Percentiles rank a stretch among this genome's conserved stretches.
phyloP scores from a whole-genome alignment of 2,888 invertebrate genomes.

The Schrankia costaestrigalis region DNA sequence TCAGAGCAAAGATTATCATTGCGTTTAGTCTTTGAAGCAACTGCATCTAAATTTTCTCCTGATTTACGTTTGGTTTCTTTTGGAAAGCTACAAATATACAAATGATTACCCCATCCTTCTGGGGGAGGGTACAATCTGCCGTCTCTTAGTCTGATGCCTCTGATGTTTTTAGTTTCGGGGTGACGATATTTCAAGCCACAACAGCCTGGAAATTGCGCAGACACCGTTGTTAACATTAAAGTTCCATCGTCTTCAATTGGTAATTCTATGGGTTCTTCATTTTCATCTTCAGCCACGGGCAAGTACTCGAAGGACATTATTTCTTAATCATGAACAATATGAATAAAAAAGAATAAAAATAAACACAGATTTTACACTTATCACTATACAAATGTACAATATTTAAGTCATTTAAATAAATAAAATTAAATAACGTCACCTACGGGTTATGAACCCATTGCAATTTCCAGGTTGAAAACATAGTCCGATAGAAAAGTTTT shows the following conservation, averaged over 20 bases:
- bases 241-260: conserved; percentile 98
- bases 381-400: conserved; percentile 75
- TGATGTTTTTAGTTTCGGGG: conserved; percentile 93
- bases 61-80: conserved; percentile 97
- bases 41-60: conserved; percentile 92
- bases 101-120: conserved; percentile 91
- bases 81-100: conserved; percentile 91
- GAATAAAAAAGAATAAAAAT: conserved; percentile 64
- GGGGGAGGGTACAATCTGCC: conserved; percentile 94
- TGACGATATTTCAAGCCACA: conserved; percentile 98
- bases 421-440: conserved; percentile 77
- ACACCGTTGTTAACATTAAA: conserved; percentile 93
- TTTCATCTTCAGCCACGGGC: conserved; percentile 98
- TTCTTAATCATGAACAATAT: conserved; percentile 74
- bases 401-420: conserved; percentile 73
- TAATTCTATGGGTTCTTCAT: conserved; percentile 97
- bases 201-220: conserved; percentile 97
- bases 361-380: conserved; percentile 72
- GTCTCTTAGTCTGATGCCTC: conserved; percentile 95
- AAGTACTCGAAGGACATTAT: conserved; percentile 84
- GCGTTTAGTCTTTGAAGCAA: conserved; percentile 94
- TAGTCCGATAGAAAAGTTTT: conserved; percentile 51
- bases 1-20: conserved; percentile 97
- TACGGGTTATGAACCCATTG: conserved; percentile 79
- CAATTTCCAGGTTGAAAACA: conserved; percentile 77